These are phyloP conservation scores for Caenorhabditis japonica DNA, from an alignment of 2,888 invertebrate species.

Conservation along the genomic window DNA sequence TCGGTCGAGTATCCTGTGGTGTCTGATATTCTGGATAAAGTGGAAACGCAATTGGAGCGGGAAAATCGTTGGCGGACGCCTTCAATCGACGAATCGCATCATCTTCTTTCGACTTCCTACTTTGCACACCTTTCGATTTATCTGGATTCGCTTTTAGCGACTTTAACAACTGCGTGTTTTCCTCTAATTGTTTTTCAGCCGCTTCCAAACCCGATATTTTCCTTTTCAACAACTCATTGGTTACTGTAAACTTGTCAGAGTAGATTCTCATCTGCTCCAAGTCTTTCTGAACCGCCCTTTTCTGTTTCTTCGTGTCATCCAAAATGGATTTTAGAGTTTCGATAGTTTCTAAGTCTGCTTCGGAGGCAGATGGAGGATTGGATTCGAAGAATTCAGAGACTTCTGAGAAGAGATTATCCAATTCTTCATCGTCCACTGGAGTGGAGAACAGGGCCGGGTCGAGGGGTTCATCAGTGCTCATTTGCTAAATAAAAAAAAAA, in stretches of 20 bases:
- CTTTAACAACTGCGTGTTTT: neutral
- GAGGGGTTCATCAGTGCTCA: too few species aligned
- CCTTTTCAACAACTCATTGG: neutral
- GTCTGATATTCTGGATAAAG: too few species aligned
- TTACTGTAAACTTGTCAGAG: neutral
- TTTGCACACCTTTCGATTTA: conserved; percentile 7
- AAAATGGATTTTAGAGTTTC: neutral
- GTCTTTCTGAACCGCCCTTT: neutral
- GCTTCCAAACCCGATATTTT: conserved; percentile 13
- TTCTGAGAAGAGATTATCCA: too few species aligned
- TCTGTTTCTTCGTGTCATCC: conserved; percentile 4
- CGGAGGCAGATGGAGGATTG: neutral
- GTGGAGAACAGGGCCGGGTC: too few species aligned
- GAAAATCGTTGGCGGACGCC: too few species aligned
- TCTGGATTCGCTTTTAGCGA: conserved; percentile 4
- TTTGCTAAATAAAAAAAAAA: too few species aligned
- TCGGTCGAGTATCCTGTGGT: too few species aligned
- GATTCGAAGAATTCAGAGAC: neutral
- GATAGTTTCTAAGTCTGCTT: neutral
- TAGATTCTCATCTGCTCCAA: conserved; percentile 13
- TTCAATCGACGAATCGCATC: too few species aligned
- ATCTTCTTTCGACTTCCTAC: too few species aligned
- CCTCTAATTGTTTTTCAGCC: neutral
- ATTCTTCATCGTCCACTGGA: too few species aligned
- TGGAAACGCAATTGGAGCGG: too few species aligned